Conservation (phyloP, 53 echinoderm and acorn worm species). For the Patiria pectinifera region DNA sequence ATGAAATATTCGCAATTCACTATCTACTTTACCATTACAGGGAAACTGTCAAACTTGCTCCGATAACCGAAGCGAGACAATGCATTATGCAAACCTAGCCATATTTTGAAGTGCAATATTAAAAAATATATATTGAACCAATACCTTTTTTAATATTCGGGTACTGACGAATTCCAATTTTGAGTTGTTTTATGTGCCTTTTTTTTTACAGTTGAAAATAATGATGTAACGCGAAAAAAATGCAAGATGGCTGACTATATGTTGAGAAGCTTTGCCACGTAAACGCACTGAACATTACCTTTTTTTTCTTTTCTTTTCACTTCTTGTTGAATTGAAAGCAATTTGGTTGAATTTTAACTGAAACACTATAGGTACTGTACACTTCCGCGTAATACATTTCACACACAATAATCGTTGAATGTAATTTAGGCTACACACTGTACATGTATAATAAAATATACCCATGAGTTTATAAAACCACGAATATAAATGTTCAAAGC, state of each 20-base stretch:
- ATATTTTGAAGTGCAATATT: too few species aligned
- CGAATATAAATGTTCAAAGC: not conserved
- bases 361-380: constrained; percentile 16
- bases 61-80: too few species aligned
- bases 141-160: not conserved
- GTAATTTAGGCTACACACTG: not conserved
- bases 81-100: too few species aligned
- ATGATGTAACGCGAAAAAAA: too few species aligned
- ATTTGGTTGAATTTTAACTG: not conserved
- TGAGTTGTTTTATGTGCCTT: not conserved
- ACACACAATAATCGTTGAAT: constrained; percentile 44
- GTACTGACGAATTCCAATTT: not conserved
- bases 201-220: not conserved
- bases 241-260: not conserved
- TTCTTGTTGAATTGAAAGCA: not conserved
- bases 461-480: constrained; percentile 25
- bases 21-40: too few species aligned
- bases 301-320: not conserved
- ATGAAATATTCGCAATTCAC: too few species aligned
- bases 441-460: constrained; percentile 8
- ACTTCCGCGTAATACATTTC: constrained; percentile 43
- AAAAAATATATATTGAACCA: too few species aligned
- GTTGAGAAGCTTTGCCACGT: not conserved
- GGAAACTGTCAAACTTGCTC: too few species aligned
- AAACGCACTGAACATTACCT: not conserved